Conservation (phyloP, 1,140 invertebrate genomes). For the Ectropis grisescens region DNA sequence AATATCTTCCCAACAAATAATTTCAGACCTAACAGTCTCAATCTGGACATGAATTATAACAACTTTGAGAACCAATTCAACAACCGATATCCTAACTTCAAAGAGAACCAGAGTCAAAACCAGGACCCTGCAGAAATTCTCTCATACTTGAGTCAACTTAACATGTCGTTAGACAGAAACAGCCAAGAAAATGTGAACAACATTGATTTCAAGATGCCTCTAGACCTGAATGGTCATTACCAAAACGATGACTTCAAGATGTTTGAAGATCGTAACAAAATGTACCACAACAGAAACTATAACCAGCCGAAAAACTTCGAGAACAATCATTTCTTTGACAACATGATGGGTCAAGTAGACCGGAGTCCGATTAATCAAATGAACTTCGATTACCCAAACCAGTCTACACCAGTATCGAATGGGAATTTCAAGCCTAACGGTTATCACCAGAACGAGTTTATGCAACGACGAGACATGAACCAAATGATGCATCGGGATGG, state of each 20-base stretch:
- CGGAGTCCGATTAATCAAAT: constrained; percentile 22
- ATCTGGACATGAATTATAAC: constrained; percentile 44
- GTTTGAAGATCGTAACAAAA: constrained; percentile 41
- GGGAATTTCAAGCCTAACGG: constrained; percentile 30
- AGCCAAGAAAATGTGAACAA: constrained; percentile 34
- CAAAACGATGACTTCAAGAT: constrained; percentile 41
- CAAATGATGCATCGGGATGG: constrained; percentile 28
- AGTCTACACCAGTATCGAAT: constrained; percentile 16
- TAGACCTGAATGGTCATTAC: constrained; percentile 40
- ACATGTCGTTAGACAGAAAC: constrained; percentile 26
- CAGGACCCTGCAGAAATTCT: constrained; percentile 37
- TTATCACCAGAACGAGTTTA: constrained; percentile 44
- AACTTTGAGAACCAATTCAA: constrained; percentile 31
- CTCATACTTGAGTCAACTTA: constrained; percentile 46
- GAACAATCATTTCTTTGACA: constrained; percentile 38
- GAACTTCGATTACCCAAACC: constrained; percentile 41
- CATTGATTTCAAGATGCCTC: constrained; percentile 37
- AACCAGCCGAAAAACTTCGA: constrained; percentile 31
- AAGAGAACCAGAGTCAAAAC: constrained; percentile 29
- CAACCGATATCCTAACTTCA: constrained; percentile 35
- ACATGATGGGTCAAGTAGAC: constrained; percentile 32
- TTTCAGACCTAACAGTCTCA: constrained; percentile 49
- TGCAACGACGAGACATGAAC: constrained; percentile 40
- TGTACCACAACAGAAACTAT: constrained; percentile 31
- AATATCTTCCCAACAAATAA: constrained; percentile 37